These are phyloP conservation scores for Rotaria magnacalcarata DNA, from an alignment of 2,888 invertebrate species.

Conservation along the genomic window DNA sequence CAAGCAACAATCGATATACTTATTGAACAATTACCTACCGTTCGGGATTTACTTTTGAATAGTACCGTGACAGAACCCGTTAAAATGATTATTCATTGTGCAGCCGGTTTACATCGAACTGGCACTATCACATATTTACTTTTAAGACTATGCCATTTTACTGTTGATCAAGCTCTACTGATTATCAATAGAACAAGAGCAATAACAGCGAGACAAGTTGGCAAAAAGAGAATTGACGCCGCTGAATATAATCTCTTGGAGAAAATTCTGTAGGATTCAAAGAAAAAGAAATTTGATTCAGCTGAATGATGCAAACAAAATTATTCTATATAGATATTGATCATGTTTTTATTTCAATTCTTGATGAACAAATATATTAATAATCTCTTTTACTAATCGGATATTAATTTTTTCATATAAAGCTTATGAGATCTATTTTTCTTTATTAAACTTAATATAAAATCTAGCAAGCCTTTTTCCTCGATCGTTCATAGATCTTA, in stretches of 20 bases:
- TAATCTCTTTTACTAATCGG: too few species aligned
- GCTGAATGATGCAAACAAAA: too few species aligned
- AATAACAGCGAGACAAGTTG: conserved; percentile 33
- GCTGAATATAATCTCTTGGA: neutral
- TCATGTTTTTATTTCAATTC: too few species aligned
- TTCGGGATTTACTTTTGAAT: neutral
- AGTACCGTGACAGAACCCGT: neutral
- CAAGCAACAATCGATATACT: neutral
- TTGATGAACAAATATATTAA: too few species aligned
- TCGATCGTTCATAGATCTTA: too few species aligned
- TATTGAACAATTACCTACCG: neutral
- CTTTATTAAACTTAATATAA: too few species aligned
- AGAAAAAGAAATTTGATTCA: too few species aligned
- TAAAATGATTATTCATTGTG: conserved; percentile 23
- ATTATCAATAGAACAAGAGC: neutral
- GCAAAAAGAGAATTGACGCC: neutral
- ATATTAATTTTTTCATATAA: too few species aligned
- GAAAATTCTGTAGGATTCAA: neutral
- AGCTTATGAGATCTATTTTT: too few species aligned
- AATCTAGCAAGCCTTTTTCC: too few species aligned
- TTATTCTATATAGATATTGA: too few species aligned
- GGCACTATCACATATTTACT: neutral
- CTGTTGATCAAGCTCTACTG: neutral
- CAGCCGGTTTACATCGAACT: conserved; percentile 35
- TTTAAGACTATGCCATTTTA: neutral